A percentile compares a stretch with the other conserved stretches of the same genome.
Evolutionary conservation across 1,140 invertebrate genomes (phyloP).

Genomic region (Drosophila arawakana): DNA sequence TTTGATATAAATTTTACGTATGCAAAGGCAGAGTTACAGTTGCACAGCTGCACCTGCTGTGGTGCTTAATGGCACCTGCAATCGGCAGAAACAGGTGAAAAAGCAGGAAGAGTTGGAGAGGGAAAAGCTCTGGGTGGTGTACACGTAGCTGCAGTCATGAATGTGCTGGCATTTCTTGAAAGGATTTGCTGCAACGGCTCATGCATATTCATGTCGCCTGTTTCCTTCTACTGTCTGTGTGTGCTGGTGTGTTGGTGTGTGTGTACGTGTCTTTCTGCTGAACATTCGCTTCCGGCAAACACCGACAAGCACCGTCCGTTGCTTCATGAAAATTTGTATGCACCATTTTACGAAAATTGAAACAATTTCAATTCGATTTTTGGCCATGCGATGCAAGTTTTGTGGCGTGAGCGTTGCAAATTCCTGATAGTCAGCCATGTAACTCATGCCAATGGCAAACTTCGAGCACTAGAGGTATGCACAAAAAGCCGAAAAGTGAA

Average conservation of each 20-base stretch:
- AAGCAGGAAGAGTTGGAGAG: not conserved
- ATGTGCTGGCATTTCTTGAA: slow-evolving; percentile 56
- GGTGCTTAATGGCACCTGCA: slow-evolving; percentile 58
- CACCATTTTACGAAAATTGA: slow-evolving; percentile 73
- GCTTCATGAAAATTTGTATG: slow-evolving; percentile 60
- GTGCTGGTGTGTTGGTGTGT: not conserved
- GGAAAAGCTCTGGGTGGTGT: not conserved
- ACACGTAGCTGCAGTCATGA: slow-evolving; percentile 31
- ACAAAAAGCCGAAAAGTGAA: slow-evolving; percentile 56
- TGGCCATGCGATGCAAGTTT: slow-evolving; percentile 19
- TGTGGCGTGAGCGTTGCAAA: slow-evolving; percentile 6
- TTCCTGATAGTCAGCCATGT: slow-evolving; percentile 22
- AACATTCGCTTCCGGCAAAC: slow-evolving; percentile 60
- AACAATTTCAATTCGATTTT: slow-evolving; percentile 77
- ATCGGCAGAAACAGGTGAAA: slow-evolving; percentile 18
- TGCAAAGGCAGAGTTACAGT: slow-evolving; percentile 35
- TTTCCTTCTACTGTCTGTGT: not conserved
- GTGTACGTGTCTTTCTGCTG: slow-evolving; percentile 10
- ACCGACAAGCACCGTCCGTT: slow-evolving; percentile 18
- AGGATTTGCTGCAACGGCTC: slow-evolving; percentile 55
- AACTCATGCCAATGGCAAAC: slow-evolving; percentile 55
- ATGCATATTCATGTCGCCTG: slow-evolving; percentile 67
- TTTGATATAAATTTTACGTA: slow-evolving; percentile 49
- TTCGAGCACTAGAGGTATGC: slow-evolving; percentile 45
- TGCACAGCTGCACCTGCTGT: slow-evolving; percentile 42